Conservation (phyloP, 2,113 vertebrate genomes). For the Thamnaconus septentrionalis region DNA sequence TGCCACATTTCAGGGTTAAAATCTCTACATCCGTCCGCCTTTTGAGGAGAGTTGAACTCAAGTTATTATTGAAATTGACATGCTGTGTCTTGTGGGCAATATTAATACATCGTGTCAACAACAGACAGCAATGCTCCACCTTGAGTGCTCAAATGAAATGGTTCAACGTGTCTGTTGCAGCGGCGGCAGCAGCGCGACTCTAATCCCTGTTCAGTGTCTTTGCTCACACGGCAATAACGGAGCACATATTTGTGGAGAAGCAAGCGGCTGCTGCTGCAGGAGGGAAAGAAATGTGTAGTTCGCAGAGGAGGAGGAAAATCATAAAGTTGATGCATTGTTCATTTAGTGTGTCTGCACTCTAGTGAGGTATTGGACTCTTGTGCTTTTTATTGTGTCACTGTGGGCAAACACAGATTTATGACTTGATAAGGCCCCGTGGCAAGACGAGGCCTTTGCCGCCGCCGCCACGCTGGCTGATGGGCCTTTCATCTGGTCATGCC, state of each 20-base stretch:
- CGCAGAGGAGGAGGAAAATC: not conserved
- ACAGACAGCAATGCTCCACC: slow-evolving; percentile 12
- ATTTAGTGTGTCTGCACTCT: slow-evolving; percentile 6
- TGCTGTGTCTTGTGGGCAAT: not conserved
- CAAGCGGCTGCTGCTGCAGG: not conserved
- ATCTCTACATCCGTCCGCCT: too few relatives aligned
- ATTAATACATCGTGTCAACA: not conserved
- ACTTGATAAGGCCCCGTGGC: slow-evolving; percentile 11
- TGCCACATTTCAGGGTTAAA: too few relatives aligned
- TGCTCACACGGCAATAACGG: not conserved
- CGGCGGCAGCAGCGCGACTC: not conserved
- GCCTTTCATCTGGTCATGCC: slow-evolving; percentile 2
- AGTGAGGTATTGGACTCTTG: slow-evolving; percentile 13
- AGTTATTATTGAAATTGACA: too few relatives aligned
- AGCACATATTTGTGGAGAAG: not conserved
- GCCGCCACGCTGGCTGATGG: not conserved
- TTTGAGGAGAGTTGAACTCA: too few relatives aligned
- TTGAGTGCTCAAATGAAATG: slow-evolving; percentile 15
- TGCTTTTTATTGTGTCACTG: slow-evolving; percentile 1
- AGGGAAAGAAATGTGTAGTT: not conserved
- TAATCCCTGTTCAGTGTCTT: too few relatives aligned
- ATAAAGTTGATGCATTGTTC: slow-evolving; percentile 1
- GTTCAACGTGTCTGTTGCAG: not conserved
- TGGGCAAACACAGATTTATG: slow-evolving; percentile 27
- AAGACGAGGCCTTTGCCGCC: not conserved